Conservation (phyloP, 2,113 vertebrate genomes). For the Vulpes vulpes region DNA sequence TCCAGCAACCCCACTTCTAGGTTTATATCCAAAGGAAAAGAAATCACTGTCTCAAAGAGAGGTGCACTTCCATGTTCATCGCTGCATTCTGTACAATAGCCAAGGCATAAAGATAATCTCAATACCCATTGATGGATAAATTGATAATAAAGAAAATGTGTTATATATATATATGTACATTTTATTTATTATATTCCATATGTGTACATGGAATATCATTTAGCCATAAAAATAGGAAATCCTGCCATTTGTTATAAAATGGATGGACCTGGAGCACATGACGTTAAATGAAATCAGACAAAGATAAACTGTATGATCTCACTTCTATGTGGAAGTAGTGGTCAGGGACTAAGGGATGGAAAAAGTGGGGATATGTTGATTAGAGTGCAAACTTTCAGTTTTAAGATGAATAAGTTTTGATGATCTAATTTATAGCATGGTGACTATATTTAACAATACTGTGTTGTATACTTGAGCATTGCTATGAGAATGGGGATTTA, state of each 20-base stretch:
- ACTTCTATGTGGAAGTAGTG: not conserved
- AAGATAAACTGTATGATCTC: not conserved
- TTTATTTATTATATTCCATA: not conserved
- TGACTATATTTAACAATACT: not conserved
- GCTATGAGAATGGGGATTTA: not conserved
- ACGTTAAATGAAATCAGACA: not conserved
- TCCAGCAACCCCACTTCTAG: not conserved
- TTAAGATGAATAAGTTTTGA: not conserved
- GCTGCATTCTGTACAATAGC: not conserved
- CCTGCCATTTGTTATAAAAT: not conserved
- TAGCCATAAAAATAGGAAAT: not conserved
- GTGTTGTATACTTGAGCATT: not conserved
- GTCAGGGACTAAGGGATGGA: not conserved
- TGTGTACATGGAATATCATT: not conserved
- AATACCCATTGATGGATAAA: not conserved
- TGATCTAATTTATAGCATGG: not conserved
- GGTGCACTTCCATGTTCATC: not conserved
- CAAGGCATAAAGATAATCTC: not conserved
- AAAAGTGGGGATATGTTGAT: not conserved
- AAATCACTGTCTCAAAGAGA: not conserved
- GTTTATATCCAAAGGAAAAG: not conserved
- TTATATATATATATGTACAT: not conserved
- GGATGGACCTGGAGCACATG: not conserved
- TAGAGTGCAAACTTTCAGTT: not conserved
- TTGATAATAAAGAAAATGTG: not conserved